A percentile compares a stretch with the other conserved stretches of the same genome.
phyloP scores from a whole-genome alignment of 2,888 invertebrate species.

The Linnaemya vulpina region DNA sequence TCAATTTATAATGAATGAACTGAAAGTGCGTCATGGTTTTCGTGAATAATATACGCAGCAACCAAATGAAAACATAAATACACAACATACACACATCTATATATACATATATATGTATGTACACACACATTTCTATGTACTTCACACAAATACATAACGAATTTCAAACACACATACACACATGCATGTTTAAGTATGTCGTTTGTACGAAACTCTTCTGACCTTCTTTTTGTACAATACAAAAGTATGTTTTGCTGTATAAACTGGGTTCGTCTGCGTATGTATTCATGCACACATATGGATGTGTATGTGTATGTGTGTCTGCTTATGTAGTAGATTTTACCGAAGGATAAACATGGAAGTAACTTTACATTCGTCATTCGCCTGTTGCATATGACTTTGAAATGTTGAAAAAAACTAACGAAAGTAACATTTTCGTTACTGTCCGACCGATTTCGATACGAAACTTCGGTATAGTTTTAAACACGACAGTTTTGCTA shows the following conservation, averaged over 20 bases:
- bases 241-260: background rate
- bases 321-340: background rate
- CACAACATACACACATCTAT: background rate
- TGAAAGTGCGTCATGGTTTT: constrained; percentile 57
- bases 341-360: constrained; percentile 19
- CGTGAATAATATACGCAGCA: background rate
- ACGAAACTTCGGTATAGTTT: no score
- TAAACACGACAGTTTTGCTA: no score
- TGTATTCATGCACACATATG: background rate
- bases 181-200: constrained; percentile 32
- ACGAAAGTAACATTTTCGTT: background rate
- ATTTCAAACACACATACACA: background rate
- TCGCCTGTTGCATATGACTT: constrained; percentile 53
- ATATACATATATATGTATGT: background rate
- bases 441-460: background rate
- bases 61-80: background rate
- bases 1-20: constrained; percentile 61
- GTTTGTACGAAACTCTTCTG: constrained; percentile 21
- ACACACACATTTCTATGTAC: background rate
- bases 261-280: background rate
- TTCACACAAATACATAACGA: constrained; percentile 26
- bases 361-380: constrained; percentile 60
- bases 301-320: constrained; percentile 1
- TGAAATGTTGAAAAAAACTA: constrained; percentile 15
- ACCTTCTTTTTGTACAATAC: constrained; percentile 42